Evolutionary conservation across 2,888 invertebrate species (phyloP), one percentile per base, ranked within the genome.

Genomic region (Nineta flava): DNA sequence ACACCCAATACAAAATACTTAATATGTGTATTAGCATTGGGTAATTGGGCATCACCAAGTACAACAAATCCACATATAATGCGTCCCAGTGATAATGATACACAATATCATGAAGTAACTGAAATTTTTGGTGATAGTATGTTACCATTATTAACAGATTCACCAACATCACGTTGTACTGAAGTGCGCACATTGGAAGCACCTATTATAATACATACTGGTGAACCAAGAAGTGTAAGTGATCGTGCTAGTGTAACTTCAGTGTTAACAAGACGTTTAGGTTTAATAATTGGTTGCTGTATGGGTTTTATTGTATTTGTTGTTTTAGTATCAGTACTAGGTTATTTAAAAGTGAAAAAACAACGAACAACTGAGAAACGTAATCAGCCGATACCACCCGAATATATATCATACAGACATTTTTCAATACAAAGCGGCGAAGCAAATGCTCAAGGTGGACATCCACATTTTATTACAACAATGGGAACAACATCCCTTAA

Each of bases 11-110:
- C 85, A 2, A 78, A 82, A 55, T 93, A 92, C 67, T 75, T 82
- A 53, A 83, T 93, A 59, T 93, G 92, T 67, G 87, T 93, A 49
- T 73, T 88, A 59, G 91, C 88, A n/a, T 70, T 87, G 53, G 87
- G 87, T 52, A 85, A 82, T 69, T 82, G 83, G 77, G 63, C 75
- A 60, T 44, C 44, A n/a, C 13, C 13, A 16, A 26, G 12, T n/a
- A 56, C 32, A 53, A 55, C 45, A 54, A 56, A 54, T 6, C 51
- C 51, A 3, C 56, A 63, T 53, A 62, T 64, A 45, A 63, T 55
- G 10, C 56, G 63, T 55, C 65, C 68, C 58, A 67, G 58, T 51
- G 71, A 76, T 57, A 79, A 81, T 57, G 78, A 77, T 57, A 75
- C 60, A 5, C 46, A 54, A 10, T 56, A 55, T 31, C 55, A 57